phyloP scores from a whole-genome alignment of 2,797 vertebrate genomes.

The Diplodus sargus region DNA sequence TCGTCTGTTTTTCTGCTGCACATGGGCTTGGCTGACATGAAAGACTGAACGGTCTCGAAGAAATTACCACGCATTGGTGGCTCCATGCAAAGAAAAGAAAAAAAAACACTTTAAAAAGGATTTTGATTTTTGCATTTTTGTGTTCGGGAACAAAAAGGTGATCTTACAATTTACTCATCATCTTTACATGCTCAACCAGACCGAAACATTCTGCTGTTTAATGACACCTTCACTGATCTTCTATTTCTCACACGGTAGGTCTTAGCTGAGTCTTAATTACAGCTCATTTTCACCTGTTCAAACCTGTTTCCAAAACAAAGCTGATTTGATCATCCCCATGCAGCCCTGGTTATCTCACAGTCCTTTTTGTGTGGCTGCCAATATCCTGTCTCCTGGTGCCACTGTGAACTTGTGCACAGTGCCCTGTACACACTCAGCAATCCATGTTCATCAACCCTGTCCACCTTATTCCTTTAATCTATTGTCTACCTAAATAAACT shows the following conservation, averaged over 20 bases:
- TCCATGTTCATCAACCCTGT: slow-evolving; percentile 56
- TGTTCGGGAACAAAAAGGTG: slow-evolving; percentile 32
- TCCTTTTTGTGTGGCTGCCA: slow-evolving; percentile 39
- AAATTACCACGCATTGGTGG: slow-evolving; percentile 51
- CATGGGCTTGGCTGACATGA: slow-evolving; percentile 27
- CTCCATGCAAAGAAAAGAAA: slow-evolving; percentile 12
- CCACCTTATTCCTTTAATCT: slow-evolving; percentile 47
- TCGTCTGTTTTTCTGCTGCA: slow-evolving; percentile 32
- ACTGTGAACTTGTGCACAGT: slow-evolving; percentile 37
- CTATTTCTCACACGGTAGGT: background rate
- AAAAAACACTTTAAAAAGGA: slow-evolving; percentile 22
- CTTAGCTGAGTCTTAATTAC: background rate
- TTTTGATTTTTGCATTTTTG: background rate
- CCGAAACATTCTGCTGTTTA: slow-evolving; percentile 10
- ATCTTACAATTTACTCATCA: background rate
- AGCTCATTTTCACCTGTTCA: slow-evolving; percentile 4
- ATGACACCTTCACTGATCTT: background rate
- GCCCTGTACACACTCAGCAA: slow-evolving; percentile 38
- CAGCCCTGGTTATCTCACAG: background rate
- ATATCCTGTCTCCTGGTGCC: slow-evolving; percentile 32
- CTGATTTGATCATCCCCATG: slow-evolving; percentile 9
- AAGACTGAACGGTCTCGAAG: slow-evolving; percentile 33
- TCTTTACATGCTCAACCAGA: background rate
- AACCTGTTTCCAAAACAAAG: background rate
- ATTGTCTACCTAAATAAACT: slow-evolving; percentile 52